A percentile compares a stretch with the other conserved stretches of the same genome.
Evolutionary conservation across 2,888 invertebrate genomes (phyloP).

Genomic region (Lacanobia wlatinum): DNA sequence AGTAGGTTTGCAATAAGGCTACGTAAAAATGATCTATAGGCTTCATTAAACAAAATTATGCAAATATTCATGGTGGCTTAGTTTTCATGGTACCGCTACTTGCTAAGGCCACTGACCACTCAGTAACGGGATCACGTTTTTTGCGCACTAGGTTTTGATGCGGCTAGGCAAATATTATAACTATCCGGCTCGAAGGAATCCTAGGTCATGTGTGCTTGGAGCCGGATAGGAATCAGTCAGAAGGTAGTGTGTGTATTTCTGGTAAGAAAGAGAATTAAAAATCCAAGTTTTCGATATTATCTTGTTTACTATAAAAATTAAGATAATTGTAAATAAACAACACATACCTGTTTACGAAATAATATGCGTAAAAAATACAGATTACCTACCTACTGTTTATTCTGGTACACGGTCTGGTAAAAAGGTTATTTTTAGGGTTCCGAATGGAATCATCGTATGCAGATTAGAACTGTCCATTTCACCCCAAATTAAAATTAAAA

Average conservation of each 20-base stretch:
- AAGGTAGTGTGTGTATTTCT: not conserved
- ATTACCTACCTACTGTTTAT: no score
- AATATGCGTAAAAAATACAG: no score
- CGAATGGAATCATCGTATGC: no score
- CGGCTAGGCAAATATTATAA: not conserved
- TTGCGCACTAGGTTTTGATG: conserved; percentile 21
- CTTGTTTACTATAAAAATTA: not conserved
- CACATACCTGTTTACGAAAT: no score
- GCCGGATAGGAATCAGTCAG: not conserved
- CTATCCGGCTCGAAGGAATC: no score
- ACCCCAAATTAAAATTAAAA: no score
- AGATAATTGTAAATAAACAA: no score
- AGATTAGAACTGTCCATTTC: no score
- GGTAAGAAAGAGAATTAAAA: not conserved
- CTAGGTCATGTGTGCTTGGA: not conserved
- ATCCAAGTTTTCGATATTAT: not conserved
- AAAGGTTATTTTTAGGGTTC: no score
- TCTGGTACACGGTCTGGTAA: no score
- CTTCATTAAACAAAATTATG: conserved; percentile 9
- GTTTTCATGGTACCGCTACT: conserved; percentile 14
- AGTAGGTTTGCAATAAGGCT: not conserved
- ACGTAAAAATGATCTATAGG: not conserved
- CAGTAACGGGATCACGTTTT: conserved; percentile 30
- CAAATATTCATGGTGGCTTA: conserved; percentile 20
- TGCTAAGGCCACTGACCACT: conserved; percentile 31